These are phyloP conservation scores for Conus betulinus DNA, from an alignment of 1,140 invertebrate genomes.

Conservation along the genomic window DNA sequence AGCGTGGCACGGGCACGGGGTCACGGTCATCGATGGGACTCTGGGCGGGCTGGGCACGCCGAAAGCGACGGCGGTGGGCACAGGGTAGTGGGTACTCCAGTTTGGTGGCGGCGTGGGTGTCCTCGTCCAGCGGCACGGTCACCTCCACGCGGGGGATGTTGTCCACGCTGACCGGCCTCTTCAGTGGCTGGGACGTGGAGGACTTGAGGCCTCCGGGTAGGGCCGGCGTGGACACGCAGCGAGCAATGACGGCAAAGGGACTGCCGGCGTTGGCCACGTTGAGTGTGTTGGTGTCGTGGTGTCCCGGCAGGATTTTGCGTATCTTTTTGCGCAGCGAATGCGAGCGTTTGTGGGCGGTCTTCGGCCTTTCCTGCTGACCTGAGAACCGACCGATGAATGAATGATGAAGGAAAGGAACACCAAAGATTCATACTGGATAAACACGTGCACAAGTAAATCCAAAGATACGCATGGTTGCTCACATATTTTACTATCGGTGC, in stretches of 20 bases:
- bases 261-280: slow-evolving; percentile 42
- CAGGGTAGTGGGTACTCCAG: slow-evolving; percentile 6
- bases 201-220: slow-evolving; percentile 57
- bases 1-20: not conserved
- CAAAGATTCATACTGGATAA: no score
- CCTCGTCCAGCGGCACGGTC: slow-evolving; percentile 52
- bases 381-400: no score
- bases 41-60: slow-evolving; percentile 2
- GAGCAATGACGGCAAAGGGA: slow-evolving; percentile 66
- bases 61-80: slow-evolving; percentile 5
- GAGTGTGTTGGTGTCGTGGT: slow-evolving; percentile 14
- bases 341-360: slow-evolving; percentile 47
- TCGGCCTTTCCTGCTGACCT: slow-evolving; percentile 20
- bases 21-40: slow-evolving; percentile 17
- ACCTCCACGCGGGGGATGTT: slow-evolving; percentile 65
- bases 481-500: no score
- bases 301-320: slow-evolving; percentile 60
- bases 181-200: slow-evolving; percentile 30
- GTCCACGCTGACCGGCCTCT: slow-evolving; percentile 58
- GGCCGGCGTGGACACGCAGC: slow-evolving; percentile 66
- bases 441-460: no score
- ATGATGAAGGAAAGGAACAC: no score
- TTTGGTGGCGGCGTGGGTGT: slow-evolving; percentile 23
- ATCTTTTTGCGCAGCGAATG: slow-evolving; percentile 61
- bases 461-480: no score